A percentile compares a stretch with the other conserved stretches of the same genome.
phyloP scores from a whole-genome alignment of 2,113 vertebrate genomes.

The Erythrocebus patas region DNA sequence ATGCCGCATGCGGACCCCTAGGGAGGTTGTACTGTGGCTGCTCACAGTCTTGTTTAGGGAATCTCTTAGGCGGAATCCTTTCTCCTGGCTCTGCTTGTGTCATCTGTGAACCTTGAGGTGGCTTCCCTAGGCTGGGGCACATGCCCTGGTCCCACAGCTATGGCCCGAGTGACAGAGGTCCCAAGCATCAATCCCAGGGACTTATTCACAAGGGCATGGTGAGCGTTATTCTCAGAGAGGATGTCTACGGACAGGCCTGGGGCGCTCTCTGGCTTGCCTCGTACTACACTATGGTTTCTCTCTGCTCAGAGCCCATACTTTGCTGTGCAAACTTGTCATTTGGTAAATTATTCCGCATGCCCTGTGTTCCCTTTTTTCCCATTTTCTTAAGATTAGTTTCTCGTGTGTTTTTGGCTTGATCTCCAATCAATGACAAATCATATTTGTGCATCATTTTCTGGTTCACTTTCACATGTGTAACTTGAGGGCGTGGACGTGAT shows the following conservation, averaged over 20 bases:
- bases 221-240: too few relatives aligned
- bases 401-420: neutral
- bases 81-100: neutral
- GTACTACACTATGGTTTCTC: neutral
- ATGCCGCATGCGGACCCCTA: rapidly evolving
- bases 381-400: neutral
- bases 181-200: rapidly evolving
- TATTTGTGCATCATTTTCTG: neutral
- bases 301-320: neutral
- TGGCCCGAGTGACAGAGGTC: too few relatives aligned
- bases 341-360: neutral
- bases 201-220: rapidly evolving
- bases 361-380: neutral
- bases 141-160: neutral
- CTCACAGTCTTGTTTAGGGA: neutral
- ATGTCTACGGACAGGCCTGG: too few relatives aligned
- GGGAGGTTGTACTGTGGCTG: neutral
- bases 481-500: rapidly evolving
- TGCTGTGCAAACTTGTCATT: neutral
- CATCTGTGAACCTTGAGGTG: neutral
- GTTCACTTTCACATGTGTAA: neutral
- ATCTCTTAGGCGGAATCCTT: neutral
- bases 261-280: neutral
- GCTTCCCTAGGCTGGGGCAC: neutral
- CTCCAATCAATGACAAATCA: neutral